Conservation (phyloP, 2,888 invertebrate genomes). For the Drosophila limbata region DNA sequence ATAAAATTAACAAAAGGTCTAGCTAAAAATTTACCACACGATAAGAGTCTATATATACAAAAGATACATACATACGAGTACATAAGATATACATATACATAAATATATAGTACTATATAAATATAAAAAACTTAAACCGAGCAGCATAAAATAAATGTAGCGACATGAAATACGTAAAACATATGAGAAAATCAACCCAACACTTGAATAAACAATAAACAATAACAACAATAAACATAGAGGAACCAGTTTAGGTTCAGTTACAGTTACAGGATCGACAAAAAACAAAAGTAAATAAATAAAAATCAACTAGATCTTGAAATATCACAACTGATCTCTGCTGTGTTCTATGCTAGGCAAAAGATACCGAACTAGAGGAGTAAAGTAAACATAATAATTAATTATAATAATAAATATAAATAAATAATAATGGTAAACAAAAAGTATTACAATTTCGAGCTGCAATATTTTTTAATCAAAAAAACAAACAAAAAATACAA, state of each 20-base stretch:
- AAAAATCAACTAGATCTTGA: constrained; percentile 15
- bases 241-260: constrained; percentile 47
- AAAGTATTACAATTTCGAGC: constrained; percentile 79
- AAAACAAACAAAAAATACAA: constrained; percentile 42
- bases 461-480: constrained; percentile 81
- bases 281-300: constrained; percentile 14
- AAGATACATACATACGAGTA: constrained; percentile 18
- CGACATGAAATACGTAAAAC: constrained; percentile 71
- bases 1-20: constrained; percentile 53
- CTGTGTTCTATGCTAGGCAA: constrained; percentile 29
- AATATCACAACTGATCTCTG: constrained; percentile 31
- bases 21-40: constrained; percentile 74
- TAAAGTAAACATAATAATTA: constrained; percentile 30
- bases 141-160: constrained; percentile 55
- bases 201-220: constrained; percentile 44
- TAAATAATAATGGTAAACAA: constrained; percentile 48
- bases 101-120: constrained; percentile 24
- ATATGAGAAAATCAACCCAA: constrained; percentile 61
- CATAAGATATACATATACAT: constrained; percentile 29
- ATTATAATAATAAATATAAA: constrained; percentile 38
- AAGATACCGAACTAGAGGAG: constrained; percentile 21
- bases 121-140: constrained; percentile 39
- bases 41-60: constrained; percentile 75
- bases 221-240: constrained; percentile 16
- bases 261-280: constrained; percentile 39